Base-by-base conservation (phyloP, 2,888 invertebrate species). In the Lasioglossum zephyrum region DNA sequence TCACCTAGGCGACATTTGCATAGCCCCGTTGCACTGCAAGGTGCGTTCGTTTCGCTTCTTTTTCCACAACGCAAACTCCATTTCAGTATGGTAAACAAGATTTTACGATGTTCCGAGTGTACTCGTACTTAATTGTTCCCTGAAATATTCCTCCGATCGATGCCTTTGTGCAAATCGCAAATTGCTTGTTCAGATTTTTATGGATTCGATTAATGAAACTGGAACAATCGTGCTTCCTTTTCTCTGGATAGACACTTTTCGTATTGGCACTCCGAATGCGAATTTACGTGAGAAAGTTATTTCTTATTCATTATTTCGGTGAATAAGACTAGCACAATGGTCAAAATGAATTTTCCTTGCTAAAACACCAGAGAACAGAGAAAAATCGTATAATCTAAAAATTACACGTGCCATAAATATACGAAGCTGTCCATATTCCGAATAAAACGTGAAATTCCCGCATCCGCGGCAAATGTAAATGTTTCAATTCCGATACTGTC, bases 1-100 rank as follows among this genome's bases (percentile, higher is more conserved):
- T 78, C 78, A 84, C 70, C 70, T 6, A 3, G 47, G 53, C 70
- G 49, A 82, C 69, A 84, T 84, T 81, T 84, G 81, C 77, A 66
- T 77, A 81, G 66, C 47, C 66, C 31, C 77, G 77, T 49, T 70
- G 16, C 63, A n/a, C 18, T 9, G 66, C 16, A 26, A 77, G 49
- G 36, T 11, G 36, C 18, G 53, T 31, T 70, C 49, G 53, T 31
- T 70, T 60, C 73, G 31, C 36, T 39, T 16, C 13, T 57, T 73
- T 49, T 60, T 26, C n/a, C 9, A 22, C 53, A 80, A 1, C 53
- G 41, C 22, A 22, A 49, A 49, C 49, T 49, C 22, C 49, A 8
- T 49, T 49, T 49, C 18, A 2, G 8, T 49, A 8, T 22, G 22
- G 49, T 22, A 22, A 49, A 49, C 22, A 22, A 49, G 22, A 22